A percentile compares a stretch with the other conserved stretches of the same genome.
Evolutionary conservation across 2,888 invertebrate genomes (phyloP).

Genomic region (Agriotes lineatus): DNA sequence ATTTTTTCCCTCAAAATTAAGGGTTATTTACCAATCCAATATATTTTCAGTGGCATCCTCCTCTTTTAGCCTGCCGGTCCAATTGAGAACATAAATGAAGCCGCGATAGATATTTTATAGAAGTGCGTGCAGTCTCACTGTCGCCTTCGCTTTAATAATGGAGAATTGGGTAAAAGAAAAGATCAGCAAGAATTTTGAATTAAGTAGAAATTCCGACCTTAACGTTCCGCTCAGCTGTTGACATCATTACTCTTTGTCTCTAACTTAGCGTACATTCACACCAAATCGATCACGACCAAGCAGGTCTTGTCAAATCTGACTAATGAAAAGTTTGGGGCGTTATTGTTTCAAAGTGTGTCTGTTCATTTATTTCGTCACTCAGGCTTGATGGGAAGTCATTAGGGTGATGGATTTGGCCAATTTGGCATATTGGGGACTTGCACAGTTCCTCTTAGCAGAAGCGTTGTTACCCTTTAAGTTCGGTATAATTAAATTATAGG

Average conservation of each 20-base stretch:
- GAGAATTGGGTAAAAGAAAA: background rate
- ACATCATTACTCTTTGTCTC: background rate
- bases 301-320: conserved; percentile 5
- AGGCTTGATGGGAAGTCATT: too few species aligned
- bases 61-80: background rate
- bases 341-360: background rate
- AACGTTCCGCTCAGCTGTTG: background rate
- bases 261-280: background rate
- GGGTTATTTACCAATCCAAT: background rate
- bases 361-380: background rate
- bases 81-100: background rate
- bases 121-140: background rate
- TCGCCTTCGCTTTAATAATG: background rate
- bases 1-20: too few species aligned
- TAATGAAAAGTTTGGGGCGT: background rate
- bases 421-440: too few species aligned
- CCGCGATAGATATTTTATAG: background rate
- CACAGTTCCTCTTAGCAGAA: too few species aligned
- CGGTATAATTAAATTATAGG: too few species aligned
- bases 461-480: background rate
- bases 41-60: background rate
- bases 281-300: conserved; percentile 11
- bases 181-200: background rate
- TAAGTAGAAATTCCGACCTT: background rate
- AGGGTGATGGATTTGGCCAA: too few species aligned